phyloP scores from a whole-genome alignment of 2,888 invertebrate genomes.

The Idaea straminata region DNA sequence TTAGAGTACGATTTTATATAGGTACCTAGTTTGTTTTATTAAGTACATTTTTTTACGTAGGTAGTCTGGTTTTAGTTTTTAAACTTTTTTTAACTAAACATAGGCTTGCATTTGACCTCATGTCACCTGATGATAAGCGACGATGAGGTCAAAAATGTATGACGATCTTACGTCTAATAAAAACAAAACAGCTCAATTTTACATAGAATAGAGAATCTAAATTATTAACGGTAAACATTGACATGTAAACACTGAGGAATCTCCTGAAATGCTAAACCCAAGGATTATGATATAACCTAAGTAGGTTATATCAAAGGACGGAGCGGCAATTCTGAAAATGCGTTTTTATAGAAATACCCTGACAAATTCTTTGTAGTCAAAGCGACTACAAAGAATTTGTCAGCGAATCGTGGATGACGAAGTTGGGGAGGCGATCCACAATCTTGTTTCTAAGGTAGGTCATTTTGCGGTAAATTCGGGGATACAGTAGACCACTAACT shows the following conservation, averaged over 20 bases:
- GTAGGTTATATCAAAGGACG: slow-evolving; percentile 52
- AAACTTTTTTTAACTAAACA: no score
- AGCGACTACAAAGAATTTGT: slow-evolving; percentile 66
- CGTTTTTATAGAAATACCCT: slow-evolving; percentile 73
- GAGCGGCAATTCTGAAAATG: slow-evolving; percentile 67
- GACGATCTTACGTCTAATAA: no score
- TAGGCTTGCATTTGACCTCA: no score
- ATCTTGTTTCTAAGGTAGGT: slow-evolving; percentile 57
- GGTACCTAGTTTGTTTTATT: no score
- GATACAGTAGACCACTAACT: slow-evolving; percentile 25
- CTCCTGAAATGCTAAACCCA: slow-evolving; percentile 48
- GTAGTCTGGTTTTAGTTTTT: no score
- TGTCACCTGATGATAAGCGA: no score
- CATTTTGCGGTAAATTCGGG: slow-evolving; percentile 44
- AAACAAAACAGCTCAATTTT: slow-evolving; percentile 34
- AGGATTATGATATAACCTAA: slow-evolving; percentile 71
- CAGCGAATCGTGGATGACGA: slow-evolving; percentile 57
- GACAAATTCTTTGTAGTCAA: no score
- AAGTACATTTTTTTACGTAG: no score
- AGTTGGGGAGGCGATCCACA: slow-evolving; percentile 51
- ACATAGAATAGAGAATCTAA: slow-evolving; percentile 42
- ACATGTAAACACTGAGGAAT: slow-evolving; percentile 45
- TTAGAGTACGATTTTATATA: no score
- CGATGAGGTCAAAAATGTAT: no score
- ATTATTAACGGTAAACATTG: slow-evolving; percentile 48